Evolutionary conservation across 2,113 vertebrate species (phyloP), one percentile per base, ranked within the genome.

Genomic region (Brevimyrus niger): DNA sequence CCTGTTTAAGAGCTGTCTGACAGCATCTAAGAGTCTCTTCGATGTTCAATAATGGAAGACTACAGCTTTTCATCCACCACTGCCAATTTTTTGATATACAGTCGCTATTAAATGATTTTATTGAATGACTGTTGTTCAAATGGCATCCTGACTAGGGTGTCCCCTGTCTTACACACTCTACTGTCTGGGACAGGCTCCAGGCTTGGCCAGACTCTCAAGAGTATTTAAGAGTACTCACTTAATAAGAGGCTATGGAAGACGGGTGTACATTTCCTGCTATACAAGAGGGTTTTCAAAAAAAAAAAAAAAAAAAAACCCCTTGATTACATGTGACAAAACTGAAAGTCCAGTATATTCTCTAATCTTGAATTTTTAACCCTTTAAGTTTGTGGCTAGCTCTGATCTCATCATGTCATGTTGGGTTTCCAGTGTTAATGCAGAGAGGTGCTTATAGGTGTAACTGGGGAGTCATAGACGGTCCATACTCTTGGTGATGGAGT

Each of bases 401-500:
- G 31, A 73, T 73, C 27, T 17, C 65, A 17, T 73, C 27, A 73
- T 31, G 27, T 35, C 27, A 31, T 73, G 27, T 3, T 27, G n/a
- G 65, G 65, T 35, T 27, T 31, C 27, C 2, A 11, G 21, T 23
- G 55, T 19, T 61, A 23, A 61, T 48, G 47, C 50, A 15, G 50
- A 51, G 65, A 31, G 65, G 65, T 42, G 73, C 15, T 80, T 42
- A 21, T 38, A 17, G 48, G 51, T 31, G 6, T 38, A 3, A 50
- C 8, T 31, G 17, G 87, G 55, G 53, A 87, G 1, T 11, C 55
- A 5, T 31, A 53, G 47, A 58, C 3, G 51, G 31, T 31, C 31
- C 38, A 3, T 92, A 98, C 97, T 97, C 93, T 97, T 97, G 88
- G 95, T 97, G 95, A 97, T 97, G 93, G 97, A 97, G 93, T 97